Percentiles rank a stretch among this genome's conserved stretches.
phyloP scores from a whole-genome alignment of 2,113 vertebrate species.

The Syngnathoides biaculeatus region DNA sequence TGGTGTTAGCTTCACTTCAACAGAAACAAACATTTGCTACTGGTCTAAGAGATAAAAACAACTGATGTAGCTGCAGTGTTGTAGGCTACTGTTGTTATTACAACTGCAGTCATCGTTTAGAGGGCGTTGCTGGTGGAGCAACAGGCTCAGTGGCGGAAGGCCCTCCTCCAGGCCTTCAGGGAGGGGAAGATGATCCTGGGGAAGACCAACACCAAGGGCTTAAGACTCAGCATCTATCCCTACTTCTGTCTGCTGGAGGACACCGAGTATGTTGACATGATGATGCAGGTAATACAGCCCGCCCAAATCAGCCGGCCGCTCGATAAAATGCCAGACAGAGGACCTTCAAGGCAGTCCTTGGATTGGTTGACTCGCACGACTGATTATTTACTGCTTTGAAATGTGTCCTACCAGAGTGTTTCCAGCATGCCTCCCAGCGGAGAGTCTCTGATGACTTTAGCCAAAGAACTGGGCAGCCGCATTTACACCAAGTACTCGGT shows the following conservation, averaged over 20 bases:
- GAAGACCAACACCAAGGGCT: not conserved
- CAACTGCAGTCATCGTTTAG: conserved; percentile 59
- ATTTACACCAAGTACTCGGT: conserved; percentile 74
- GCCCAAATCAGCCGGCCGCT: not conserved
- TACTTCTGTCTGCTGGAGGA: conserved; percentile 83
- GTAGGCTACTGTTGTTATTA: not conserved
- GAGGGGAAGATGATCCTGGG: conserved; percentile 70
- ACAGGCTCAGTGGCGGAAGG: conserved; percentile 69
- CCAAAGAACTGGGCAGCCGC: conserved; percentile 74
- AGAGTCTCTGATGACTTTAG: conserved; percentile 75
- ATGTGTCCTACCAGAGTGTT: conserved; percentile 68
- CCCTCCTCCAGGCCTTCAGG: conserved; percentile 70
- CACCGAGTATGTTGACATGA: conserved; percentile 80
- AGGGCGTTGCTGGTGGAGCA: conserved; percentile 73
- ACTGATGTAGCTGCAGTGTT: no score
- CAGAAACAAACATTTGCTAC: no score
- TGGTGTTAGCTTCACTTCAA: no score
- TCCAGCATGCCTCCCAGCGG: conserved; percentile 78
- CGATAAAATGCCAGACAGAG: not conserved
- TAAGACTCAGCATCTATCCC: conserved; percentile 74
- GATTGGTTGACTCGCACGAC: not conserved
- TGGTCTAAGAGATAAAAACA: no score
- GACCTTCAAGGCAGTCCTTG: conserved; percentile 4
- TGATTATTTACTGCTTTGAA: conserved; percentile 1
- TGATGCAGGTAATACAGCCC: conserved; percentile 79